Percentiles rank a stretch among this genome's conserved stretches.
phyloP scores from a whole-genome alignment of 2,888 invertebrate genomes.

The Pogonocherus hispidulus region DNA sequence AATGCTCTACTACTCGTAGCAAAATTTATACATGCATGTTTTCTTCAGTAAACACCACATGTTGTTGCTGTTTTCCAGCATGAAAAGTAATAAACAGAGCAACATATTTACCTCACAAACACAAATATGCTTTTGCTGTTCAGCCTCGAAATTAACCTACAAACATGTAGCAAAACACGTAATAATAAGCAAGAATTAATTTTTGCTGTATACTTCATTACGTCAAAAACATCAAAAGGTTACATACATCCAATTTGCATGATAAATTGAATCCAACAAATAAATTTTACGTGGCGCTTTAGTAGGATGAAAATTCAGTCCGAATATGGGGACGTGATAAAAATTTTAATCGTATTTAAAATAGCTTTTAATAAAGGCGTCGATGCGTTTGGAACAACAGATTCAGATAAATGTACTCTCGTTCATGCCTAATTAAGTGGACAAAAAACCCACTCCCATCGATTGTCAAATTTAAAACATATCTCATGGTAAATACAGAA shows the following conservation, averaged over 20 bases:
- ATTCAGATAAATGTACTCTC: background rate
- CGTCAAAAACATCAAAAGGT: no score
- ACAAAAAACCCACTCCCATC: background rate
- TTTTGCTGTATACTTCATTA: no score
- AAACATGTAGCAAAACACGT: no score
- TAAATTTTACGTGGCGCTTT: background rate
- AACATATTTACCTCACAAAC: no score
- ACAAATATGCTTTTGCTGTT: no score
- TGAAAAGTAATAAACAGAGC: no score
- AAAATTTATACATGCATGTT: no score
- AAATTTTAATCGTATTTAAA: background rate
- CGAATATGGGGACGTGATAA: constrained; percentile 2
- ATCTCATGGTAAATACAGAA: background rate
- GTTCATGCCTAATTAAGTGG: background rate
- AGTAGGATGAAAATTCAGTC: background rate
- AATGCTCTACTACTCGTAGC: no score
- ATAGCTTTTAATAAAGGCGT: background rate
- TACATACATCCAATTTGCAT: background rate
- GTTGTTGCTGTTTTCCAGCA: no score
- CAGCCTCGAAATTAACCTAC: no score
- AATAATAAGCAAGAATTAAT: no score
- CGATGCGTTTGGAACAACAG: background rate
- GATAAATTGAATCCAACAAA: background rate
- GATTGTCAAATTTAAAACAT: background rate
- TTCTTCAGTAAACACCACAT: no score